A percentile compares a stretch with the other conserved stretches of the same genome.
phyloP scores from a whole-genome alignment of 2,113 vertebrate species.

The Corythaixoides concolor region DNA sequence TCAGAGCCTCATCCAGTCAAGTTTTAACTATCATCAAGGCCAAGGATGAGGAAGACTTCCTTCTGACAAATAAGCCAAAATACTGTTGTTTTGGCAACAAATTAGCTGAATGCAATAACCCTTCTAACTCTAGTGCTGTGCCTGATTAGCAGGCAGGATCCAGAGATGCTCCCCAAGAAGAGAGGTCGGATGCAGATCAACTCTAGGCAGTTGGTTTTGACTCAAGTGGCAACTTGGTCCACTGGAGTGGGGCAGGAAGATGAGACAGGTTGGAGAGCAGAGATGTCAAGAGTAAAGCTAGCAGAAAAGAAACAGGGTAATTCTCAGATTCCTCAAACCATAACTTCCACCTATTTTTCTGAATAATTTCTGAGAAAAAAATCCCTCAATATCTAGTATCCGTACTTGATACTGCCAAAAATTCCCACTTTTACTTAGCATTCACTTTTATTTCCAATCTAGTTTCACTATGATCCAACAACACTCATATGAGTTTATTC shows the following conservation, averaged over 20 bases:
- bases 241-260: neutral
- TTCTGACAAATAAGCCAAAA: neutral
- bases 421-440: neutral
- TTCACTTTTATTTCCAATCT: neutral
- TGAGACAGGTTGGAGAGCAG: neutral
- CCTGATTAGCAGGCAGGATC: neutral
- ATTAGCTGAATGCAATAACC: neutral
- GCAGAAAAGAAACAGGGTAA: neutral
- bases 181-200: neutral
- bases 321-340: neutral
- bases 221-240: neutral
- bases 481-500: neutral
- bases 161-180: neutral
- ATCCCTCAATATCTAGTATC: neutral
- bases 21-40: neutral
- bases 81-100: neutral
- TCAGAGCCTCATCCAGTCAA: neutral
- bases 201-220: rapidly evolving
- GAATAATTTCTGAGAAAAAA: neutral
- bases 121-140: neutral
- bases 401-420: neutral
- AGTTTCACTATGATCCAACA: neutral
- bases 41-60: neutral
- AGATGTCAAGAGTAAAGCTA: neutral
- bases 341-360: neutral